Conservation (phyloP, 2,113 vertebrate species). For the Chlorodrepanis virens region DNA sequence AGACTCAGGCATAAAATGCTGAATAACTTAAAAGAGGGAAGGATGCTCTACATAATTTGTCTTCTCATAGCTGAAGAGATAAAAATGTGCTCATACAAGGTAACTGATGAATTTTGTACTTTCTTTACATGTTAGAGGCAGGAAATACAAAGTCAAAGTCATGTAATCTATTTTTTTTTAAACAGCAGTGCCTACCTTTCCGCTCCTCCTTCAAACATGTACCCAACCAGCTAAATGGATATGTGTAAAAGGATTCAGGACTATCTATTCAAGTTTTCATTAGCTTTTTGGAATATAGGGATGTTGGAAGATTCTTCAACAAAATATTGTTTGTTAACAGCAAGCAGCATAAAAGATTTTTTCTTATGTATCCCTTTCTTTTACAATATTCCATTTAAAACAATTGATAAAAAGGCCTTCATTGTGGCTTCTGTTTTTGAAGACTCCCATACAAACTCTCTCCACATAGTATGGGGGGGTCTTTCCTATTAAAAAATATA, state of each 20-base stretch:
- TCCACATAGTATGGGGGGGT: rapidly evolving
- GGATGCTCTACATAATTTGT: not conserved
- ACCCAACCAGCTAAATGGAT: not conserved
- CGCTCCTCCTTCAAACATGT: not conserved
- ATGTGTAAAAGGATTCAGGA: not conserved
- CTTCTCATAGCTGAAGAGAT: not conserved
- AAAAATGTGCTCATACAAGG: not conserved
- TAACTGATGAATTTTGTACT: not conserved
- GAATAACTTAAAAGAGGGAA: not conserved
- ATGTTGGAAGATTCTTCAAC: not conserved
- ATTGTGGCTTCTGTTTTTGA: not conserved
- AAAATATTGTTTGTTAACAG: not conserved
- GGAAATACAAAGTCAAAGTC: not conserved
- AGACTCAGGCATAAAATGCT: not conserved
- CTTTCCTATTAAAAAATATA: not conserved
- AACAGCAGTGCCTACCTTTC: not conserved
- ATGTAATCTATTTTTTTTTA: not conserved
- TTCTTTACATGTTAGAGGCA: not conserved
- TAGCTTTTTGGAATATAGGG: not conserved
- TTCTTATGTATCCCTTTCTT: not conserved
- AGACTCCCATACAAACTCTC: not conserved
- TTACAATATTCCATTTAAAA: not conserved
- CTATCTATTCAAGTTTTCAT: not conserved
- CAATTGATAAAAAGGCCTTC: not conserved
- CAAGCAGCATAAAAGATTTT: not conserved